Evolutionary conservation across 1,140 invertebrate genomes (phyloP), one percentile per base, ranked within the genome.

Genomic region (Lasioglossum albipes): DNA sequence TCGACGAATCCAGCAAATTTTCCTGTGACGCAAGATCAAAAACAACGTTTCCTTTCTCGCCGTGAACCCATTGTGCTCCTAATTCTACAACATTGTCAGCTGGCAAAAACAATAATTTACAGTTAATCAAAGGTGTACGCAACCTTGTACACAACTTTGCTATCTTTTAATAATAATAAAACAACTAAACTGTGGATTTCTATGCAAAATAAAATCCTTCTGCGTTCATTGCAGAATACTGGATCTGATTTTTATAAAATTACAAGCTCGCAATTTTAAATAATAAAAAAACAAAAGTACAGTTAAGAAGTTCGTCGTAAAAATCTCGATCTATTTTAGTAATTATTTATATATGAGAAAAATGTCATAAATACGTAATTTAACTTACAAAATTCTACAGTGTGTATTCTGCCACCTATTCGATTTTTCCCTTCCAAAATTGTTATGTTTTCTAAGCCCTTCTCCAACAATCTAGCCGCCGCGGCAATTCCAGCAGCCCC

Each of bases 51-150:
- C 93, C 94, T 79, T 95, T 92, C 90, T 97, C 95, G 20, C 97
- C 97, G 87, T 98, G 97, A 84, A 97, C 94, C 96, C 96, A 97
- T 87, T 98, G 96, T 31, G 96, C 97, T 7, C 97, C 97, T 20
- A 98, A 81, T 91, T 98, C 97, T 10, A 98, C 92, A 31, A 94
- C 91, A 81, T 94, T 94, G 7, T 95, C 94, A 3, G 90, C 94
- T 92, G 57, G 13, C 18, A 54, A 18, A 54, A 16, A 49, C 45
- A 49, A 12, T 45, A 20, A 13, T 57, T 3, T 49, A 74, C 16
- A 20, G 73, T 52, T 0, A 22, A 36, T 65, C 62, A 31, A 42
- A 6, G 5, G 18, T 4, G 36, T 36, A 36, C 2, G 36, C 36
- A 36, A 36, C 36, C 36, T 5, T 36, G 36, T 36, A n/a, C n/a